Conservation (phyloP, 2,113 vertebrate species). For the Copsychus sechellarum region DNA sequence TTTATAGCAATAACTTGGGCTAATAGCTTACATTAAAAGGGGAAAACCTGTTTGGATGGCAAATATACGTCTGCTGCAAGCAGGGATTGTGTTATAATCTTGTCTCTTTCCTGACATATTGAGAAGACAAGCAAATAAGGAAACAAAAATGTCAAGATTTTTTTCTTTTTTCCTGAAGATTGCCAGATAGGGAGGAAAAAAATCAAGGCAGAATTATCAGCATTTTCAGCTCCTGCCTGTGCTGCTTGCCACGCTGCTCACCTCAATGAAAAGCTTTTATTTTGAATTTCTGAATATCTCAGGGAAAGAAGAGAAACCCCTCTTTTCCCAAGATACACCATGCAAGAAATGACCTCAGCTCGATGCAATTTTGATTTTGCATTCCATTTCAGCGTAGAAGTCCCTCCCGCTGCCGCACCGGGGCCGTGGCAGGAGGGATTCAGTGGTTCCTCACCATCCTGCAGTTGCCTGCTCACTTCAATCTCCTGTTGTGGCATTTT, state of each 20-base stretch:
- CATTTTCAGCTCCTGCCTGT: rapidly evolving
- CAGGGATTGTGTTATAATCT: slow-evolving; percentile 18
- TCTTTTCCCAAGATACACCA: slow-evolving; percentile 27
- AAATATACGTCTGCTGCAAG: not conserved
- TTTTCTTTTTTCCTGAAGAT: not conserved
- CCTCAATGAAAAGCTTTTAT: slow-evolving; percentile 24
- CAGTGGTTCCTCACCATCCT: not conserved
- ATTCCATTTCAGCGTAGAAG: slow-evolving; percentile 48
- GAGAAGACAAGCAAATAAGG: slow-evolving; percentile 47
- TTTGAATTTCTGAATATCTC: slow-evolving; percentile 20
- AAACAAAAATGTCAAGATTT: slow-evolving; percentile 35
- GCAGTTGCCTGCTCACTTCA: not conserved
- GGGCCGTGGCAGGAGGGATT: not conserved
- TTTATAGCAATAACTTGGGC: not conserved
- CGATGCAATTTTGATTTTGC: slow-evolving; percentile 46
- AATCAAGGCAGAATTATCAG: not conserved
- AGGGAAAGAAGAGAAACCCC: slow-evolving; percentile 5
- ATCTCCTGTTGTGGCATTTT: not conserved
- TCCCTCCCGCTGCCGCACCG: not conserved
- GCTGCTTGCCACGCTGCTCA: not conserved
- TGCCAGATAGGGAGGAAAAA: not conserved
- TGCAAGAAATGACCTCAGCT: slow-evolving; percentile 54
- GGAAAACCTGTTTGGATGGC: slow-evolving; percentile 13
- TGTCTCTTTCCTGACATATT: not conserved
- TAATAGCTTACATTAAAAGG: slow-evolving; percentile 3